Percentiles rank a stretch among this genome's conserved stretches.
These are phyloP conservation scores for Neodiprion pinetum DNA, from an alignment of 1,140 invertebrate genomes.

Conservation along the genomic window DNA sequence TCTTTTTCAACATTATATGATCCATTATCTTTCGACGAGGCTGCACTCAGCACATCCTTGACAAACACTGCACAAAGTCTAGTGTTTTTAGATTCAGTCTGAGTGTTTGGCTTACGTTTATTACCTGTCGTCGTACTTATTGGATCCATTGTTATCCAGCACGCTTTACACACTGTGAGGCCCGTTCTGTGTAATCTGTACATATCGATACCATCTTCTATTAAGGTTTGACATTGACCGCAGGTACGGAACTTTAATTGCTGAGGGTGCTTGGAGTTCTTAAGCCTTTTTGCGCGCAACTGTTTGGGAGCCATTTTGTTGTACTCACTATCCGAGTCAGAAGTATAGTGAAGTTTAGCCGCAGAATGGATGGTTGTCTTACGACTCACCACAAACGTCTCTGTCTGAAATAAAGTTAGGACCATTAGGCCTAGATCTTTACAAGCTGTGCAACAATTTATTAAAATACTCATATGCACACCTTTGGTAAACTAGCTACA, in stretches of 20 bases:
- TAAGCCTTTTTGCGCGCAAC: conserved; percentile 12
- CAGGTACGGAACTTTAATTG: conserved; percentile 30
- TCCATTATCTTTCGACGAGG: conserved; percentile 16
- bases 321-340: conserved; percentile 39
- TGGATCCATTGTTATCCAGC: conserved; percentile 46
- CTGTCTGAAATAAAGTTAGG: conserved; percentile 34
- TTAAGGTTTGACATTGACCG: conserved; percentile 36
- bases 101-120: conserved; percentile 18
- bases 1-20: conserved; percentile 34
- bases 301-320: conserved; percentile 24
- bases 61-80: conserved; percentile 50
- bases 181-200: conserved; percentile 45
- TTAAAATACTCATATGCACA: conserved; percentile 27
- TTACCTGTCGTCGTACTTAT: conserved; percentile 17
- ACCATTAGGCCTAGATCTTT: conserved; percentile 4
- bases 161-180: conserved; percentile 46
- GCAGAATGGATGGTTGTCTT: conserved; percentile 45
- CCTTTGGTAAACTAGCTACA: conserved; percentile 44
- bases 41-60: conserved; percentile 44
- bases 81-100: conserved; percentile 25
- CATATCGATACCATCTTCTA: conserved; percentile 38
- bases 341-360: conserved; percentile 27
- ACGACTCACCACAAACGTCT: conserved; percentile 45
- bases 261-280: neutral
- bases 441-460: neutral